Conservation (phyloP, 2,113 vertebrate genomes). For the Syngnathus scovelli region DNA sequence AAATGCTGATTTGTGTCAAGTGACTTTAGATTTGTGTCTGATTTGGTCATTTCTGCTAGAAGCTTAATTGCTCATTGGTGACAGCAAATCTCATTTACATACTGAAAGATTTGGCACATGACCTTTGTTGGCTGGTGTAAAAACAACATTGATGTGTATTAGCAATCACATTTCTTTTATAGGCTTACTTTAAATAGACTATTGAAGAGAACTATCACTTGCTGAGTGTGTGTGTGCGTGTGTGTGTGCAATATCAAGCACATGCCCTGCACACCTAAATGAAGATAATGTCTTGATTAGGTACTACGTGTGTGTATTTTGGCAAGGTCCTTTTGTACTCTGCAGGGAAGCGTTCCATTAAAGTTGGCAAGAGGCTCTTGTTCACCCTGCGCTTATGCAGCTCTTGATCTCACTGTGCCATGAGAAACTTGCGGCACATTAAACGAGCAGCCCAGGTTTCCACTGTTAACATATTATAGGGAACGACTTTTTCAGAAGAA, state of each 20-base stretch:
- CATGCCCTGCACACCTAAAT: constrained; percentile 22
- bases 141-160: constrained; percentile 11
- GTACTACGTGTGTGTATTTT: constrained; percentile 16
- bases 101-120: constrained; percentile 7
- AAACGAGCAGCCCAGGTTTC: constrained; percentile 54
- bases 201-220: constrained; percentile 5
- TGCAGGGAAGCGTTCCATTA: constrained; percentile 61
- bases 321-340: constrained; percentile 53
- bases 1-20: background rate
- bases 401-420: constrained; percentile 66
- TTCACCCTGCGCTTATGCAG: constrained; percentile 55
- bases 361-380: constrained; percentile 57
- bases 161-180: constrained; percentile 29
- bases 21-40: background rate
- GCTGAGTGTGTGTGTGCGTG: background rate
- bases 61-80: background rate
- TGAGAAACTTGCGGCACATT: constrained; percentile 51
- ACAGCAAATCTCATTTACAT: constrained; percentile 9
- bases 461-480: constrained; percentile 41
- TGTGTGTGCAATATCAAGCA: constrained; percentile 16
- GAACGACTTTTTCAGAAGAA: constrained; percentile 44
- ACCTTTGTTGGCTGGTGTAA: background rate
- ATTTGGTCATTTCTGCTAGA: background rate
- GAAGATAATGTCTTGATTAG: constrained; percentile 62
- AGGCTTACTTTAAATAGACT: constrained; percentile 21